Conservation (phyloP, 2,888 invertebrate genomes). For the Drosophila pseudotalamancana region DNA sequence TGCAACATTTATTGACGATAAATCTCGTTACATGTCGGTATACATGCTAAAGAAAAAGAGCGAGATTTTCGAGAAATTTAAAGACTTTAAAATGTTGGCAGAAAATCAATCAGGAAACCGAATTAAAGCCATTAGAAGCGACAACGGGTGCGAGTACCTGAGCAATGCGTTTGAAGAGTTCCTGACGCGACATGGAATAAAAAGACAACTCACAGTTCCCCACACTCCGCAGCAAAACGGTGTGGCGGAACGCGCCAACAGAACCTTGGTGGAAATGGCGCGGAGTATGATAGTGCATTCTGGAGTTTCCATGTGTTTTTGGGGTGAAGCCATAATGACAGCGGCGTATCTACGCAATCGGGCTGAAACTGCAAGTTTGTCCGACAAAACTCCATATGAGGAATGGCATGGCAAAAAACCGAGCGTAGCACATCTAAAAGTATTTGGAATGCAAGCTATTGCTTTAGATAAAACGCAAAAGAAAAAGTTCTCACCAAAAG, state of each 20-base stretch:
- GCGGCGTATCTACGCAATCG: not conserved
- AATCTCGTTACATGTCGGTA: too few relatives aligned
- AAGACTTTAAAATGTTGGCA: too few relatives aligned
- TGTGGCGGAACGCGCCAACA: not conserved
- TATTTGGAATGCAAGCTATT: too few relatives aligned
- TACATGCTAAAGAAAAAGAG: too few relatives aligned
- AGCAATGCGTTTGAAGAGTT: not conserved
- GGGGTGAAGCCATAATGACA: not conserved
- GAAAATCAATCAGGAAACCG: too few relatives aligned
- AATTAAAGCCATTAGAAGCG: not conserved
- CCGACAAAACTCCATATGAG: too few relatives aligned
- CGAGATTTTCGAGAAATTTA: too few relatives aligned
- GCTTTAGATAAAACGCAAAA: not conserved
- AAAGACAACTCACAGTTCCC: not conserved
- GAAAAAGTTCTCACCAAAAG: too few relatives aligned
- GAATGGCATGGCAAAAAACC: too few relatives aligned
- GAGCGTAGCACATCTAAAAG: too few relatives aligned
- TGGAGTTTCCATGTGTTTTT: not conserved
- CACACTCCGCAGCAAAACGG: not conserved
- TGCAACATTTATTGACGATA: too few relatives aligned
- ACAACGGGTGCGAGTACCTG: not conserved
- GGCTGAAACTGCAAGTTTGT: not conserved
- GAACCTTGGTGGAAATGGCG: not conserved
- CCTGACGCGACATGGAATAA: not conserved
- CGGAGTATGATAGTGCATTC: not conserved